Percentiles rank a stretch among this genome's conserved stretches.
phyloP scores from a whole-genome alignment of 2,797 vertebrate species.

The Enteromius fasciolatus region DNA sequence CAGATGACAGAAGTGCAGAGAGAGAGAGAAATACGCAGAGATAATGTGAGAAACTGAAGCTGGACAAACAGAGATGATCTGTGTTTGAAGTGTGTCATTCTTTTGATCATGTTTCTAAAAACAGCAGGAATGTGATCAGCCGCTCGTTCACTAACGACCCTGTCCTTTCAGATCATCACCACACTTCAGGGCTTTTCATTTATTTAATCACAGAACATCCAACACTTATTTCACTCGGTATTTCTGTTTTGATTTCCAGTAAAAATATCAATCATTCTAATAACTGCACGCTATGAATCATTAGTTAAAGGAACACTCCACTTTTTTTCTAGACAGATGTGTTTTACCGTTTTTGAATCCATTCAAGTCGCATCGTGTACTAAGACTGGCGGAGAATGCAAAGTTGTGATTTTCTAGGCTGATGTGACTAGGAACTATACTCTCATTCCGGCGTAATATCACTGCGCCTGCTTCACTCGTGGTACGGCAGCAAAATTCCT shows the following conservation, averaged over 20 bases:
- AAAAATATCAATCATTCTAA: no score
- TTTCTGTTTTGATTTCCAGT: neutral
- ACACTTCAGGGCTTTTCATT: neutral
- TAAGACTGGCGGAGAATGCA: no score
- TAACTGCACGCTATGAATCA: no score
- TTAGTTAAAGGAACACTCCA: no score
- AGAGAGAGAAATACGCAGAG: conserved; percentile 44
- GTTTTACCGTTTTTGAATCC: no score
- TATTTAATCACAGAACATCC: neutral
- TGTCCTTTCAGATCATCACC: neutral
- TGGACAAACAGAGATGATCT: neutral
- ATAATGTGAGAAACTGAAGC: conserved; percentile 45
- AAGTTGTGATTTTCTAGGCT: no score
- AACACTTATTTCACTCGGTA: neutral
- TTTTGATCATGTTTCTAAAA: conserved; percentile 2
- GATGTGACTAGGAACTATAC: no score
- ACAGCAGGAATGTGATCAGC: neutral
- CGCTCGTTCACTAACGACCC: neutral
- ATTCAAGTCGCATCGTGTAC: no score
- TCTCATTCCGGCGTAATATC: no score
- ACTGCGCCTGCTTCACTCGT: no score
- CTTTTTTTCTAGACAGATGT: no score
- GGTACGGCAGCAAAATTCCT: no score
- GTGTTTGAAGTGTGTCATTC: conserved; percentile 3
- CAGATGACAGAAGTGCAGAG: neutral